Evolutionary conservation across 2,113 vertebrate genomes (phyloP).

Genomic region (Lonchura striata): DNA sequence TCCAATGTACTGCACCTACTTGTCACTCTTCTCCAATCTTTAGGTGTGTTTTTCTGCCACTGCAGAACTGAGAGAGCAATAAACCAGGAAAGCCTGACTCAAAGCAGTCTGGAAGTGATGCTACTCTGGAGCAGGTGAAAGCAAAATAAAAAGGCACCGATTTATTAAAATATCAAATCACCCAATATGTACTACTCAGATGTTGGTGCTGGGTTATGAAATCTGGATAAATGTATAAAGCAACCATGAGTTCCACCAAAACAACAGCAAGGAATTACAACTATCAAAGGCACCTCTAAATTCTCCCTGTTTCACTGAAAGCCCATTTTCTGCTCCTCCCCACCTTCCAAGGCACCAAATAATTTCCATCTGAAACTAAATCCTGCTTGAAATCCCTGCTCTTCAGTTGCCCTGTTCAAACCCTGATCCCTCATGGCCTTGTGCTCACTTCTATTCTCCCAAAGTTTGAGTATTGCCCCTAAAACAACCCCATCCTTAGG

Average conservation of each 20-base stretch:
- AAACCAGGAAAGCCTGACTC: neutral
- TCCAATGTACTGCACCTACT: neutral
- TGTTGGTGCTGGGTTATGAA: neutral
- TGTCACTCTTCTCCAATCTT: neutral
- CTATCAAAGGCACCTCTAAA: neutral
- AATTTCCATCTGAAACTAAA: neutral
- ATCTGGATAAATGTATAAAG: neutral
- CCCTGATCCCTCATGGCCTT: neutral
- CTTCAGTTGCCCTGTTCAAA: accelerated
- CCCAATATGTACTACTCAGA: neutral
- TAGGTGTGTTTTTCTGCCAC: neutral
- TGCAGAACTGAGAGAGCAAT: neutral
- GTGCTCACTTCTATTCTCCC: neutral
- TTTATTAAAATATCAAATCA: neutral
- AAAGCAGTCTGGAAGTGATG: neutral
- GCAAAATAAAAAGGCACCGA: neutral
- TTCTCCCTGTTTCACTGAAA: neutral
- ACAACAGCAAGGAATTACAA: neutral
- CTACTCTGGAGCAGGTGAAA: neutral
- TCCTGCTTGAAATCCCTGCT: accelerated
- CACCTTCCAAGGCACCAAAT: neutral
- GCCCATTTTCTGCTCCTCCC: neutral
- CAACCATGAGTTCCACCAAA: neutral
- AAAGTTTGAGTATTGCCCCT: neutral
- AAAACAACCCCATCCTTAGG: neutral